Base-by-base conservation (phyloP, 1,140 invertebrate species). In the Drosophila orena region DNA sequence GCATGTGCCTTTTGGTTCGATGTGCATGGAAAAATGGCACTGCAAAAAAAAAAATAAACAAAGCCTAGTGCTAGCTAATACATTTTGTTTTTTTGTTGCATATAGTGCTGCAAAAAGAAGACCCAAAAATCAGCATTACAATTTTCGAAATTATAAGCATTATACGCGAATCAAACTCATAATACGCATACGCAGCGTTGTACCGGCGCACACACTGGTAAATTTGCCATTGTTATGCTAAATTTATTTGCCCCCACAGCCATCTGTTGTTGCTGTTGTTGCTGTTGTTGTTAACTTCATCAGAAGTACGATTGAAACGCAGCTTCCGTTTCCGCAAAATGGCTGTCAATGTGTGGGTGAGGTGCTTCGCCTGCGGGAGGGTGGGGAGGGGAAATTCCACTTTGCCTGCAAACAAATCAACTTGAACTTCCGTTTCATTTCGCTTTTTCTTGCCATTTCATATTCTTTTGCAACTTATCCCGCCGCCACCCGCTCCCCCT, bases 351-450 rank as follows among this genome's bases (percentile, higher is more conserved):
- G 49, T 56, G 50, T 50, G 35, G 22, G 27, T 37, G 27, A 30
- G 24, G 43, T 30, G 6, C 1, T 30, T 6, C 7, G 27, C 0
- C 4, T 50, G 27, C 12, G 37, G n/a, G 43, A 37, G 22, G 38
- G 17, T 3, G 42, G 62, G 22, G 27, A 27, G 37, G 15, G 49
- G 34, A 44, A 62, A 56, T 35, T 57, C 47, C 66, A 69, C 76
- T 81, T 70, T 71, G 75, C 64, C 52, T 62, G 79, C 71, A 88
- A 88, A 88, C 84, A 88, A 88, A 83, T 88, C 76, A 81, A 81
- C 83, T 71, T 78, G 62, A 86, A 85, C 81, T 88, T 86, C 83
- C 83, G 79, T 88, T 86, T 86, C 83, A 88, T 88, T 84, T 85
- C 61, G 61, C 61, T 72, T 81, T 81, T 79, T 86, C 71, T 81